Conservation (phyloP, 2,113 vertebrate species). For the Aphelocoma coerulescens region DNA sequence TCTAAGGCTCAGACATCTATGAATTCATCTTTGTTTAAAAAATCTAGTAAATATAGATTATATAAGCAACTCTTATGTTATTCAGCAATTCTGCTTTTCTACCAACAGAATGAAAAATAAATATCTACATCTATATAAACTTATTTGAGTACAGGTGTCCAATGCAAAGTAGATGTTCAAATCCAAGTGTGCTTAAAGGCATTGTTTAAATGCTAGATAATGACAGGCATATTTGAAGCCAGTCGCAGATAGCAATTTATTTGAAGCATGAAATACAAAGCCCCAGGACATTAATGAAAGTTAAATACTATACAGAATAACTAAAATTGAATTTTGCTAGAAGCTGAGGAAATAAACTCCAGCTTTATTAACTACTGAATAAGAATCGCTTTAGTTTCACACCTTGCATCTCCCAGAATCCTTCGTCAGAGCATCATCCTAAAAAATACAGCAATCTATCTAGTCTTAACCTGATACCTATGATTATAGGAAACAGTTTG, state of each 20-base stretch:
- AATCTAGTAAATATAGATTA: background rate
- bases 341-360: background rate
- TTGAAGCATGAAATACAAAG: background rate
- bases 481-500: background rate
- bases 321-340: background rate
- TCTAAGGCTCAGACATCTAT: constrained; percentile 5
- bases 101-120: constrained; percentile 10
- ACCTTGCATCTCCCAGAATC: background rate
- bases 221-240: background rate
- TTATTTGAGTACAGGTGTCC: background rate
- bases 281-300: background rate
- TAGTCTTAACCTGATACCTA: background rate
- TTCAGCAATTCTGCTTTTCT: background rate
- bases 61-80: background rate
- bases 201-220: background rate
- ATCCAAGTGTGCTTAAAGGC: background rate
- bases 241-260: background rate
- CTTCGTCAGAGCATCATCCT: background rate
- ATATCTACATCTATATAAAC: background rate
- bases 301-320: background rate
- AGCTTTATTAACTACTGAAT: background rate
- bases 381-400: background rate
- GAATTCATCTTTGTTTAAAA: background rate
- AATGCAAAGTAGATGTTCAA: background rate
- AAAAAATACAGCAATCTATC: background rate